Conservation (phyloP, 2,113 vertebrate genomes). For the Hiodon tergisus region DNA sequence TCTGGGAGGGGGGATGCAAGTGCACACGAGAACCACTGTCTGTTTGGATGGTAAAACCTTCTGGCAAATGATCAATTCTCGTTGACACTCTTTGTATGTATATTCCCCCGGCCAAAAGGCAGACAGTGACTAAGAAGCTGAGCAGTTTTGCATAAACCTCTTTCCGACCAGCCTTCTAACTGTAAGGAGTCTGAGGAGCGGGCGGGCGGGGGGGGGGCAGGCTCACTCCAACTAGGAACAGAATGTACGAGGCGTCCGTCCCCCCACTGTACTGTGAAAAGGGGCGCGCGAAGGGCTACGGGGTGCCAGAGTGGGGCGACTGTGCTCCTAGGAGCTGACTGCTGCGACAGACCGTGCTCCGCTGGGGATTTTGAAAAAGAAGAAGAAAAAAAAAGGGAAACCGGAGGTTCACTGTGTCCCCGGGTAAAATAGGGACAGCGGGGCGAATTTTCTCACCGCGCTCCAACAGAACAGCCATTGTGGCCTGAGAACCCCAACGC, state of each 20-base stretch:
- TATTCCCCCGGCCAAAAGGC: neutral
- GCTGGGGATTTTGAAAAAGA: no score
- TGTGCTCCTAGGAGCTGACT: conserved; percentile 61
- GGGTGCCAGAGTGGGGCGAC: conserved; percentile 66
- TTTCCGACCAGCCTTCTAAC: neutral
- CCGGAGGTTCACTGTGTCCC: conserved; percentile 75
- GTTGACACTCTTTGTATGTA: neutral
- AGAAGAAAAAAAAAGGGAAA: conserved; percentile 52
- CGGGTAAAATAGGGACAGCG: conserved; percentile 64
- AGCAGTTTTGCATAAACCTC: neutral
- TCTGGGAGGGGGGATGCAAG: neutral
- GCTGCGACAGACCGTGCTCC: no score
- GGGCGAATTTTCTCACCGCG: conserved; percentile 71
- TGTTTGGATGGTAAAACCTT: no score
- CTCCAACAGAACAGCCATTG: conserved; percentile 72
- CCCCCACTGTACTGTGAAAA: conserved; percentile 51
- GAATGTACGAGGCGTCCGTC: conserved; percentile 41
- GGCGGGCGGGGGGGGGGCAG: conserved; percentile 14
- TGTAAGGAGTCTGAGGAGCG: neutral
- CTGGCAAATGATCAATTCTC: neutral
- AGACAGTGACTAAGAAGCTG: neutral
- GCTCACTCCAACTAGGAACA: conserved; percentile 44
- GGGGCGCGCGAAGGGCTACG: conserved; percentile 53
- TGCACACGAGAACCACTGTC: no score
- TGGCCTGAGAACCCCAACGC: conserved; percentile 53